phyloP scores from a whole-genome alignment of 2,888 invertebrate species.

The Lepidocyrtinus sp. region DNA sequence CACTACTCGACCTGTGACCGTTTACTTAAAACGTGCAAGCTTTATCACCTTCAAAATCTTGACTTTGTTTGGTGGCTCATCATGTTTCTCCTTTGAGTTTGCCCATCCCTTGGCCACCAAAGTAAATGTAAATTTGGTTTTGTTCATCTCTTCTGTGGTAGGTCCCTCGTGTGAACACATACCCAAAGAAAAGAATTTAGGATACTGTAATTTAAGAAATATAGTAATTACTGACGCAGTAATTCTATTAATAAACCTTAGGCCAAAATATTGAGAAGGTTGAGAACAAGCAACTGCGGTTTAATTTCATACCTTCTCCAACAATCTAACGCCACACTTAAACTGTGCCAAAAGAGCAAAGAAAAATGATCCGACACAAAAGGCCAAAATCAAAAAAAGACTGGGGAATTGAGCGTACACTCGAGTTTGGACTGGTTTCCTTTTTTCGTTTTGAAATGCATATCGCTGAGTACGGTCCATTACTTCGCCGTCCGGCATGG shows the following conservation, averaged over 20 bases:
- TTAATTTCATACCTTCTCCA: conserved; percentile 76
- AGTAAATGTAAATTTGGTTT: conserved; percentile 79
- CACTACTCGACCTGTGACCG: too few relatives aligned
- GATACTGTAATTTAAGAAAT: conserved; percentile 72
- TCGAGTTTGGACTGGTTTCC: conserved; percentile 84
- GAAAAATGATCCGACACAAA: conserved; percentile 76
- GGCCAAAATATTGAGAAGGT: too few relatives aligned
- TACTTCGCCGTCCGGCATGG: conserved; percentile 86
- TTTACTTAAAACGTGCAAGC: too few relatives aligned
- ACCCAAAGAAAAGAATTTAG: conserved; percentile 74
- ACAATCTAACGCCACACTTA: conserved; percentile 77
- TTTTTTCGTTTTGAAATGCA: conserved; percentile 79
- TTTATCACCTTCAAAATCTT: conserved; percentile 79
- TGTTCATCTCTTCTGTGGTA: conserved; percentile 77
- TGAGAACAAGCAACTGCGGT: conserved; percentile 35
- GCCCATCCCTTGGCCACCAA: conserved; percentile 86
- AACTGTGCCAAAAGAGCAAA: conserved; percentile 79
- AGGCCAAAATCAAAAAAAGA: conserved; percentile 74
- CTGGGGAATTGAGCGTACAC: conserved; percentile 80
- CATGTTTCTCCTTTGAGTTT: conserved; percentile 72
- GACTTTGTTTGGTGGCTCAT: conserved; percentile 78
- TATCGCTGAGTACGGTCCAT: conserved; percentile 85
- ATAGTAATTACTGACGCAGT: background rate
- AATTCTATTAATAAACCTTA: too few relatives aligned
- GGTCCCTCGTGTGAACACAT: conserved; percentile 80